Conservation (phyloP, 1,140 invertebrate genomes). For the Cotesia vestalis region DNA sequence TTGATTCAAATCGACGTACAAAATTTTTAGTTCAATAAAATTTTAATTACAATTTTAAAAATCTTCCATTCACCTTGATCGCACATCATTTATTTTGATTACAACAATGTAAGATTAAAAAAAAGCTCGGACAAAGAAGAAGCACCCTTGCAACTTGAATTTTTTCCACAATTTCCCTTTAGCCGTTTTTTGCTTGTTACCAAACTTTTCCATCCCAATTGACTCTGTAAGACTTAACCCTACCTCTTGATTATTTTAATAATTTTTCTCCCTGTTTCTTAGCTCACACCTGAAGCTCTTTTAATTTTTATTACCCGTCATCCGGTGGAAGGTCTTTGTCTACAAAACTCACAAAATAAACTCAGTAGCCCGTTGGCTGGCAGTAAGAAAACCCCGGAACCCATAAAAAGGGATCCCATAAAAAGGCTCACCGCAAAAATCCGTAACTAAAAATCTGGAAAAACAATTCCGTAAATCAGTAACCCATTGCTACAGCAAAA, state of each 20-base stretch:
- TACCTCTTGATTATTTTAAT: conserved; percentile 51
- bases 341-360: no score
- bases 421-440: no score
- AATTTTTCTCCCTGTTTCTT: conserved; percentile 48
- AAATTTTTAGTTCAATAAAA: no score
- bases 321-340: no score
- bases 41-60: no score
- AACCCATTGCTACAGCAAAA: neutral
- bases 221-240: conserved; percentile 35
- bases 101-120: conserved; percentile 3
- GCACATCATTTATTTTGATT: conserved; percentile 50
- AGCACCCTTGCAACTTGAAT: conserved; percentile 36
- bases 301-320: conserved; percentile 38
- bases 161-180: conserved; percentile 51
- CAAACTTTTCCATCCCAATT: conserved; percentile 55
- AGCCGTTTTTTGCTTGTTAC: conserved; percentile 48
- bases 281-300: conserved; percentile 21
- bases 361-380: no score
- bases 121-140: neutral
- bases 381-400: no score
- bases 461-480: conserved; percentile 13
- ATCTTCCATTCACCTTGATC: conserved; percentile 12
- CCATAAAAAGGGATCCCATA: no score
- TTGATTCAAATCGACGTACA: no score
- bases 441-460: conserved; percentile 6